Evolutionary conservation across 2,797 vertebrate species (phyloP).

Genomic region (Thripadectes ignobilis): DNA sequence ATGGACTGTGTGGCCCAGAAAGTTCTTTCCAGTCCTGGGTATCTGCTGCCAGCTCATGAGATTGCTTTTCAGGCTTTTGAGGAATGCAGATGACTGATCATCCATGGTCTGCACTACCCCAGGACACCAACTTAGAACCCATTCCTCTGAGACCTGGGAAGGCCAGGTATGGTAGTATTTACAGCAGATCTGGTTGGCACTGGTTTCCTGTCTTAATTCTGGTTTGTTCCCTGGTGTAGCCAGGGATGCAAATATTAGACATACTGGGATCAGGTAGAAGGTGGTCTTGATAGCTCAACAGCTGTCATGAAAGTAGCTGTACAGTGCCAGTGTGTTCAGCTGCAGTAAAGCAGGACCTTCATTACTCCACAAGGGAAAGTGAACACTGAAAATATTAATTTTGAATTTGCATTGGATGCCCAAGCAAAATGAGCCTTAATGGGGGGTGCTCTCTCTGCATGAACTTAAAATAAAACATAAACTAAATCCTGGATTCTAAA

Average conservation of each 20-base stretch:
- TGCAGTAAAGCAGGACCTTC: background rate
- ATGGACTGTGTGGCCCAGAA: background rate
- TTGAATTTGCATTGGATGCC: background rate
- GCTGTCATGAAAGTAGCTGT: background rate
- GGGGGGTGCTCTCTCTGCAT: background rate
- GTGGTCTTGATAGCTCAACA: background rate
- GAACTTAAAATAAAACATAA: background rate
- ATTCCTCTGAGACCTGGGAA: background rate
- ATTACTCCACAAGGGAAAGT: background rate
- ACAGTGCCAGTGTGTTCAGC: background rate
- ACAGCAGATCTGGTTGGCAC: background rate
- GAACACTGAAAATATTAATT: background rate
- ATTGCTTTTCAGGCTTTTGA: background rate
- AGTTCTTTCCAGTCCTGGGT: background rate
- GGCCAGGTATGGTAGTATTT: background rate
- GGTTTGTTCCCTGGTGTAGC: background rate
- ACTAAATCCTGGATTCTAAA: background rate
- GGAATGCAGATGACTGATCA: background rate
- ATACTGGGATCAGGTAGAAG: background rate
- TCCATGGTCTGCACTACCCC: background rate
- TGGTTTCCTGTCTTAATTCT: background rate
- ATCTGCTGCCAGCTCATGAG: background rate
- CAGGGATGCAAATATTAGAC: background rate
- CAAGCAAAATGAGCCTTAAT: background rate
- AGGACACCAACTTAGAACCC: background rate